Evolutionary conservation across 2,888 invertebrate genomes (phyloP).

Genomic region (Drosophila formosana): DNA sequence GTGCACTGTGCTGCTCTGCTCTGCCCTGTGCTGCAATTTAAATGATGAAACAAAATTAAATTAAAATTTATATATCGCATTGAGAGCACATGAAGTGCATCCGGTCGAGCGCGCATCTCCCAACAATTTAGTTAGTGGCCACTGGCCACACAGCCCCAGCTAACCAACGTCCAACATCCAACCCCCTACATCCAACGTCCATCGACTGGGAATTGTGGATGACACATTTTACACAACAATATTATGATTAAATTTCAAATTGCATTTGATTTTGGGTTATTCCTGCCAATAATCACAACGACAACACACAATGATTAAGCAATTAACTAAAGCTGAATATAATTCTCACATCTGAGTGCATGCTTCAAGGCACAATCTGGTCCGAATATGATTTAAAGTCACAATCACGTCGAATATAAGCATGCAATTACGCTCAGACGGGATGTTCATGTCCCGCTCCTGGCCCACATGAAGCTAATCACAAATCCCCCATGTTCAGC

Average conservation of each 20-base stretch:
- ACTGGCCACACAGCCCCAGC: no score
- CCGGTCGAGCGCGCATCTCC: conserved; percentile 27
- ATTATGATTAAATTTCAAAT: conserved; percentile 38
- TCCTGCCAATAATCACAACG: conserved; percentile 15
- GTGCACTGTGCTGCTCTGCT: conserved; percentile 24
- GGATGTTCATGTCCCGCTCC: not conserved
- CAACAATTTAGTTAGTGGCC: conserved; percentile 27
- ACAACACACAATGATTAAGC: conserved; percentile 27
- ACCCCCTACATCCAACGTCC: not conserved
- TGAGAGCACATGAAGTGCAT: conserved; percentile 34
- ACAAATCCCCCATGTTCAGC: conserved; percentile 24
- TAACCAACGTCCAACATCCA: no score
- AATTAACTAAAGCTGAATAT: conserved; percentile 12
- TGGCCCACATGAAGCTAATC: conserved; percentile 33
- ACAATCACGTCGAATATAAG: conserved; percentile 5
- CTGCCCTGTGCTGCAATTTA: conserved; percentile 33
- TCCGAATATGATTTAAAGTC: not conserved
- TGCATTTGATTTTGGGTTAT: conserved; percentile 15
- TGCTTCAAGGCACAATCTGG: not conserved
- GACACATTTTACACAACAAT: conserved; percentile 16
- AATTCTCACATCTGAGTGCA: not conserved
- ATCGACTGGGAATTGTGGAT: conserved; percentile 30
- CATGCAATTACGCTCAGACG: conserved; percentile 25
- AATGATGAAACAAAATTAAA: conserved; percentile 61
- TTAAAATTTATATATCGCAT: conserved; percentile 59